These are phyloP conservation scores for Papilio aristodemus DNA, from an alignment of 1,140 invertebrate genomes.

Conservation along the genomic window DNA sequence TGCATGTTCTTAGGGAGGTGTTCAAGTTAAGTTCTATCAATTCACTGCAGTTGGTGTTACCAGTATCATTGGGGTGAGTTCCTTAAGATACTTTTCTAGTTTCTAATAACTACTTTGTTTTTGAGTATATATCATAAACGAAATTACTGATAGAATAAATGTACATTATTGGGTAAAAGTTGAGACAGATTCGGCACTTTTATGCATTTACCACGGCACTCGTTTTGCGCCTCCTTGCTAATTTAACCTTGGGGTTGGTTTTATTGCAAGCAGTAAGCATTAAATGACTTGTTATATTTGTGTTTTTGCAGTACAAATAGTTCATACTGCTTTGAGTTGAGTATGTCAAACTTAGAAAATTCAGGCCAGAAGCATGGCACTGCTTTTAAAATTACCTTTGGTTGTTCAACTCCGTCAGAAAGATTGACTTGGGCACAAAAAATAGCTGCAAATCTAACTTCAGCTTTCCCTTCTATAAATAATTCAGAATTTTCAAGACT, in stretches of 20 bases:
- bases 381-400: conserved; percentile 63
- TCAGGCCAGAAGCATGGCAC: conserved; percentile 35
- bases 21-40: conserved; percentile 63
- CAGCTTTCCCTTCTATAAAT: conserved; percentile 60
- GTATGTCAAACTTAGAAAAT: conserved; percentile 41
- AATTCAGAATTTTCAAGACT: conserved; percentile 64
- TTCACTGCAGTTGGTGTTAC: conserved; percentile 69
- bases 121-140: no score
- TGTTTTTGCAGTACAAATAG: conserved; percentile 54
- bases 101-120: no score
- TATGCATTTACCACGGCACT: no score
- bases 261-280: background rate
- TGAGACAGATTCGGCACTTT: no score
- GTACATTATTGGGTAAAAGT: no score
- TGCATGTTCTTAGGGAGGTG: conserved; percentile 62
- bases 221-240: no score
- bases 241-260: no score
- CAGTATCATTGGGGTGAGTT: conserved; percentile 67
- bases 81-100: background rate
- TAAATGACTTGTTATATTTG: background rate
- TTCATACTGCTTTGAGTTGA: conserved; percentile 68
- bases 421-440: conserved; percentile 70
- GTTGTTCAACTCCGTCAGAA: conserved; percentile 61
- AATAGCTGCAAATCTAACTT: conserved; percentile 60
- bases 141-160: no score